These are phyloP conservation scores for Pangasius mekongensis DNA, from an alignment of 2,797 vertebrate species.

Conservation along the genomic window DNA sequence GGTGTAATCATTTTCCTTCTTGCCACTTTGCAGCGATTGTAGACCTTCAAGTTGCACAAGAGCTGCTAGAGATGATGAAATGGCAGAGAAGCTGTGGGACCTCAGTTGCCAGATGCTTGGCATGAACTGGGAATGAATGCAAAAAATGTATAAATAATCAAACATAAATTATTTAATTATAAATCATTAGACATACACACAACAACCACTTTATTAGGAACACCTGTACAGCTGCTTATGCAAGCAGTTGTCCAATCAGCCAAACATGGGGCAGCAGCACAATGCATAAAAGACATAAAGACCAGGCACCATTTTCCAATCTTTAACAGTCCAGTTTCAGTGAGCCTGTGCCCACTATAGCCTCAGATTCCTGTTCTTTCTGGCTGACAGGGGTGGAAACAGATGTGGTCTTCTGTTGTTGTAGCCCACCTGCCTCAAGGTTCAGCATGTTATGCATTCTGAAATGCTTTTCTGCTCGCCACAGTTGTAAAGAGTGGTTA, in stretches of 20 bases:
- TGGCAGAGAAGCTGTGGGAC: conserved; percentile 65
- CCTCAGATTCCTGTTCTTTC: background rate
- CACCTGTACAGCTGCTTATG: background rate
- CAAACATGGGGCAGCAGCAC: background rate
- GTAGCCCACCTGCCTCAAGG: background rate
- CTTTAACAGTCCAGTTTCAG: background rate
- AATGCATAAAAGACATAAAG: background rate
- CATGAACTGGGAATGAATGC: conserved; percentile 62
- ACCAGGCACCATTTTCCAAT: background rate
- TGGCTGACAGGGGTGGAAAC: background rate
- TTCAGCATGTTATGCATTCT: background rate
- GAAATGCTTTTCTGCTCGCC: background rate
- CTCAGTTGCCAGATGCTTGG: conserved; percentile 66
- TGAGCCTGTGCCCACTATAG: background rate
- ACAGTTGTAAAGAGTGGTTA: background rate
- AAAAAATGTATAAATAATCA: background rate
- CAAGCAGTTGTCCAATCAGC: background rate
- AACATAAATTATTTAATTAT: no score
- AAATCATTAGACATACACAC: background rate
- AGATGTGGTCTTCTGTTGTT: background rate
- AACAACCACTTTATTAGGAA: background rate
- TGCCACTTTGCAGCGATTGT: conserved; percentile 57
- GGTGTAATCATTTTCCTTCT: conserved; percentile 5
- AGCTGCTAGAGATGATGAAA: conserved; percentile 62
- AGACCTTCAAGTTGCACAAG: conserved; percentile 55